Evolutionary conservation across 2,888 invertebrate species (phyloP), one percentile per base, ranked within the genome.

Genomic region (Clostera curtula): DNA sequence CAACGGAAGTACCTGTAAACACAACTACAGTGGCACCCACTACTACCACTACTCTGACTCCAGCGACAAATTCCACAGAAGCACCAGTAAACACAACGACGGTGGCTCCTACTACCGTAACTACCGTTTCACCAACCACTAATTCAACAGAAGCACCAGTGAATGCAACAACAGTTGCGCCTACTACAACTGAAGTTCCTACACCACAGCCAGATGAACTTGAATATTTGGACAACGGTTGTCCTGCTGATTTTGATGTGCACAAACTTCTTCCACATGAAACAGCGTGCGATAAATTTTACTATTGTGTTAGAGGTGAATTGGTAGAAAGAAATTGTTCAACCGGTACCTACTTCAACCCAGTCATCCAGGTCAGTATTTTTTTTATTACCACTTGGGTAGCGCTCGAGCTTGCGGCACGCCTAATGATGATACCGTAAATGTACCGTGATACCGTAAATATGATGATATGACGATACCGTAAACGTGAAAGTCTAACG

Each of bases 1-100:
- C 32, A 10, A 24, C 36, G 0, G 21, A 40, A 5, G 24, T 24
- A 1, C 27, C 40, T n/a, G 20, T 26, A 0, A 27, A 36, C 1
- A 33, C 34, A 3, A 26, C 35, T n/a, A 24, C 35, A 2, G 15
- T 24, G 4, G 21, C 34, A 1, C 3, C 35, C 12, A 22, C 38
- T 3, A 24, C 33, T 9, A 29, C 39, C 3, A 29, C 38, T 3
- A 24, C 36, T 20, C n/a, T n/a, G n/a, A n/a, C n/a, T n/a, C n/a
- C n/a, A n/a, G n/a, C n/a, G n/a, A n/a, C n/a, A n/a, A n/a, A n/a
- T n/a, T n/a, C n/a, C n/a, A n/a, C n/a, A n/a, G n/a, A n/a, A n/a
- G n/a, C n/a, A n/a, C 15, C 30, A 2, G 23, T 34, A 0, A 29
- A 40, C n/a, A 38, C 43, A 4, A 18, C 34, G 6, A 25, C 25